Percentiles rank a stretch among this genome's conserved stretches.
Evolutionary conservation across 2,888 invertebrate genomes (phyloP).

Genomic region (Mycalesis mineus): DNA sequence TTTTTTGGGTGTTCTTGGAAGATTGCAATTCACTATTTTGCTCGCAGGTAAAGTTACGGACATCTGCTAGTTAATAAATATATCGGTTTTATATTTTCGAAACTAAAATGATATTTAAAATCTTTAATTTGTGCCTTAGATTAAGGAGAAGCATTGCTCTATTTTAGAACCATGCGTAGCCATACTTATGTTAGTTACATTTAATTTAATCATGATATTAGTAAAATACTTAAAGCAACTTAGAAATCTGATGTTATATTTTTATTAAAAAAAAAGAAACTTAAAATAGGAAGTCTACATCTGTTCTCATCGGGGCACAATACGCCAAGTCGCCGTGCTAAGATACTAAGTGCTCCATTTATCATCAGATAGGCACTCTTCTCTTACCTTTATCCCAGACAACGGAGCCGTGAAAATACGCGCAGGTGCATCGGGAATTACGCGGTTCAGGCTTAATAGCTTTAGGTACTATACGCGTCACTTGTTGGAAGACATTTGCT

Average conservation of each 20-base stretch:
- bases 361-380: conserved; percentile 22
- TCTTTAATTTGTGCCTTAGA: too few species aligned
- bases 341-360: conserved; percentile 24
- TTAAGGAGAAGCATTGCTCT: too few species aligned
- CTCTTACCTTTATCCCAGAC: conserved; percentile 38
- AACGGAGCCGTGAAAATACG: conserved; percentile 47
- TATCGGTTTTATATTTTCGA: too few species aligned
- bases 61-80: too few species aligned
- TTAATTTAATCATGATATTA: too few species aligned
- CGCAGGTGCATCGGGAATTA: conserved; percentile 58
- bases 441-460: conserved; percentile 53
- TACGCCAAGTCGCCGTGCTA: background rate
- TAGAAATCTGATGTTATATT: background rate
- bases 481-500: conserved; percentile 11
- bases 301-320: background rate
- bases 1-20: too few species aligned
- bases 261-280: background rate
- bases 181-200: too few species aligned
- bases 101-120: too few species aligned
- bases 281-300: background rate
- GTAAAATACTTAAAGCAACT: too few species aligned
- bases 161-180: too few species aligned
- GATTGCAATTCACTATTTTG: too few species aligned
- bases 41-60: too few species aligned
- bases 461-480: conserved; percentile 9